Evolutionary conservation across 2,113 vertebrate species (phyloP).

Genomic region (Phaethornis superciliosus): DNA sequence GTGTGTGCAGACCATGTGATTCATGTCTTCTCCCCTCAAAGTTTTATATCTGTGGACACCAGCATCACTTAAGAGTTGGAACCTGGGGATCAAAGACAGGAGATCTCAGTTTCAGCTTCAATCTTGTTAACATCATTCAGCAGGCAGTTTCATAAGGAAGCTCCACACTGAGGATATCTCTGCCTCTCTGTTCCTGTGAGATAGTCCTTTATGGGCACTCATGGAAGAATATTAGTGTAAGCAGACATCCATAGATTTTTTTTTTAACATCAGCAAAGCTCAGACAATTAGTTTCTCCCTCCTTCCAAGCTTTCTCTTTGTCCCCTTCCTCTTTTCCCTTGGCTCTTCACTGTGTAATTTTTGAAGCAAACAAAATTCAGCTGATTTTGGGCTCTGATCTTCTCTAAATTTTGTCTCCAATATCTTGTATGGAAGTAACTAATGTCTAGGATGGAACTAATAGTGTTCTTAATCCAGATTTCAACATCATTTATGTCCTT

Average conservation of each 20-base stretch:
- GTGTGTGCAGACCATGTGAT: neutral
- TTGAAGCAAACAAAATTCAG: neutral
- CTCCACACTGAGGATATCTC: neutral
- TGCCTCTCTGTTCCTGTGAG: neutral
- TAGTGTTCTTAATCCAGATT: neutral
- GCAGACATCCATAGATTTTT: neutral
- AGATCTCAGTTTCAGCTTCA: neutral
- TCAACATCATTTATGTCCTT: neutral
- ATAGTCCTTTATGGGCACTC: neutral
- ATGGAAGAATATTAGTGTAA: neutral
- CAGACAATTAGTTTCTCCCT: neutral
- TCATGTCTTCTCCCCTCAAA: neutral
- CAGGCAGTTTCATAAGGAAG: neutral
- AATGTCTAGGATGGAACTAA: neutral
- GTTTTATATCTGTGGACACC: neutral
- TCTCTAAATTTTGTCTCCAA: neutral
- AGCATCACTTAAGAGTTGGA: neutral
- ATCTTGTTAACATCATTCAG: neutral
- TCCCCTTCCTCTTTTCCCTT: neutral
- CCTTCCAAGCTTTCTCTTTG: neutral
- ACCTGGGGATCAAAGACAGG: neutral
- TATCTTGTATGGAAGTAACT: neutral
- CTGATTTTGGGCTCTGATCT: neutral
- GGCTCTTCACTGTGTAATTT: rapidly evolving
- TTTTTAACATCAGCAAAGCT: neutral